A percentile compares a stretch with the other conserved stretches of the same genome.
These are phyloP conservation scores for Dallia pectoralis DNA, from an alignment of 2,797 vertebrate genomes.

Conservation along the genomic window DNA sequence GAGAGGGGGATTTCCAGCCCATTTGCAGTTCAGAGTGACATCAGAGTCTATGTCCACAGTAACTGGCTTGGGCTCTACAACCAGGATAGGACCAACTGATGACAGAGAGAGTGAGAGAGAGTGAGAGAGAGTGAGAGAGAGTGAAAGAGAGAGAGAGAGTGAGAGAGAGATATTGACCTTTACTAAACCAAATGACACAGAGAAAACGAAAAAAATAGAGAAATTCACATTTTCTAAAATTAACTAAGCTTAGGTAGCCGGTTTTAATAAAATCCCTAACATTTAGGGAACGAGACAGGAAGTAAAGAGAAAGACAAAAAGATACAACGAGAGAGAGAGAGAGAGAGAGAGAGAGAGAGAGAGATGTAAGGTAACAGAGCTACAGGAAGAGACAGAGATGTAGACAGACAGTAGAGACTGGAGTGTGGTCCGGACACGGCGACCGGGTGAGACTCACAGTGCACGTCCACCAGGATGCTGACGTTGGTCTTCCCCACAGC, in stretches of 20 bases:
- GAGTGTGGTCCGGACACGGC: background rate
- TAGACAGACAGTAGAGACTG: background rate
- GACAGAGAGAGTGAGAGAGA: constrained; percentile 9
- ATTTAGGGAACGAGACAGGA: background rate
- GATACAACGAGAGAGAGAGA: background rate
- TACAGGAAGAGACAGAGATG: background rate
- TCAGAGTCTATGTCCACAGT: constrained; percentile 88
- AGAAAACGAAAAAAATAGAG: background rate
- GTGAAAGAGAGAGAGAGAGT: background rate
- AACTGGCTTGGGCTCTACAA: constrained; percentile 91
- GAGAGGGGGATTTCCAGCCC: constrained; percentile 92
- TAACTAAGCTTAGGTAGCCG: background rate
- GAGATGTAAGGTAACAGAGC: no score
- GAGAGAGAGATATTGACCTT: background rate
- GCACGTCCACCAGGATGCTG: constrained; percentile 94
- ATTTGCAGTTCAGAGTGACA: constrained; percentile 91
- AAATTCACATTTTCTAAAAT: background rate
- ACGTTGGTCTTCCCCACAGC: constrained; percentile 93
- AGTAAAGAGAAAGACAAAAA: background rate
- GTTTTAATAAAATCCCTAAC: background rate
- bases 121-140: background rate
- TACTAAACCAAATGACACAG: background rate
- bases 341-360: background rate
- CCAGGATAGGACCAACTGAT: constrained; percentile 87
- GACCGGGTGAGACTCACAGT: constrained; percentile 81